A percentile compares a stretch with the other conserved stretches of the same genome.
Evolutionary conservation across 2,113 vertebrate species (phyloP).

Genomic region (Lophochroa leadbeateri): DNA sequence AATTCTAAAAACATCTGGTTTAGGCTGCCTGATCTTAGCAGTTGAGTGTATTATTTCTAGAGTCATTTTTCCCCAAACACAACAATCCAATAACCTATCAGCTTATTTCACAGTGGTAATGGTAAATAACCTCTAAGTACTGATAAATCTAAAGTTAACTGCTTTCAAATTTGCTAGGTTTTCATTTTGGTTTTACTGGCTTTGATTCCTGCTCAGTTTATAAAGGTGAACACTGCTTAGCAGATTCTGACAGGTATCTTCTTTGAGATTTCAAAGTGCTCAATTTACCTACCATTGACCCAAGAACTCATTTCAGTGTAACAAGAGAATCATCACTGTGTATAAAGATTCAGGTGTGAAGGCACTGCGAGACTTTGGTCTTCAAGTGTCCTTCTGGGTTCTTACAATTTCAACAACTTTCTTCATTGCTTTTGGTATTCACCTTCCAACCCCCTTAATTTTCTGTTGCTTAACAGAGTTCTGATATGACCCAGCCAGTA

Average conservation of each 20-base stretch:
- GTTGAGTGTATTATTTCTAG: background rate
- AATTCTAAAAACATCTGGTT: background rate
- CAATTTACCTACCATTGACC: background rate
- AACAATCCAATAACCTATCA: background rate
- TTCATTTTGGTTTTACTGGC: background rate
- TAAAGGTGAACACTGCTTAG: background rate
- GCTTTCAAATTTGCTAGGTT: background rate
- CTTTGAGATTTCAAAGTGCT: background rate
- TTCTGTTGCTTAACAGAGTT: background rate
- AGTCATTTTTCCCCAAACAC: background rate
- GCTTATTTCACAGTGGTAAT: background rate
- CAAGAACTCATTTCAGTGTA: background rate
- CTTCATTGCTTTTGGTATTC: background rate
- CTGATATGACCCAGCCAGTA: background rate
- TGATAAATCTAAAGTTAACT: background rate
- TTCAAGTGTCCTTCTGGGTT: background rate
- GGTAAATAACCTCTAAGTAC: background rate
- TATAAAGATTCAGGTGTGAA: background rate
- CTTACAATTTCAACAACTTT: background rate
- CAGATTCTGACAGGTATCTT: background rate
- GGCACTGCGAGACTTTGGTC: background rate
- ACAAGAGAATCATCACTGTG: background rate
- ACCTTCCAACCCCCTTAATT: background rate
- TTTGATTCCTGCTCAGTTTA: background rate
- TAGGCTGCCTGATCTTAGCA: background rate